A percentile compares a stretch with the other conserved stretches of the same genome.
Evolutionary conservation across 2,113 vertebrate genomes (phyloP).

Genomic region (Oncorhynchus nerka): DNA sequence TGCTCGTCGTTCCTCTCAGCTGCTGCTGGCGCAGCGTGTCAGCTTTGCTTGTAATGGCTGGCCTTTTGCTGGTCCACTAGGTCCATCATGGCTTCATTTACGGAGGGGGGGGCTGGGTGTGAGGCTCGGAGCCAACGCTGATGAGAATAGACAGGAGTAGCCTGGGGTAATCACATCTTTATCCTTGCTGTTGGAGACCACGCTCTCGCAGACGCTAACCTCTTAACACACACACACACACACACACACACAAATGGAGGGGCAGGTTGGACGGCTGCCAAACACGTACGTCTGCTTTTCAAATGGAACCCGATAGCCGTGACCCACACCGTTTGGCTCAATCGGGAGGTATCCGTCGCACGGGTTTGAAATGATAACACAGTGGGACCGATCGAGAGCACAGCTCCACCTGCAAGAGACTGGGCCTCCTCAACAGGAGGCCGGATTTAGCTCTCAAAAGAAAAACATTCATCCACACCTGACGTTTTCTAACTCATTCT

Average conservation of each 20-base stretch:
- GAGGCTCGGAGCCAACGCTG: constrained; percentile 28
- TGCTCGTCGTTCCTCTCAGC: background rate
- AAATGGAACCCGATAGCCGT: constrained; percentile 42
- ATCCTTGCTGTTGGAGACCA: constrained; percentile 55
- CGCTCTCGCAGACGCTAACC: constrained; percentile 40
- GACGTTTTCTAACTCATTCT: constrained; percentile 12
- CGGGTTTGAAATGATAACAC: no score
- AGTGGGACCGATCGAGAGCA: no score
- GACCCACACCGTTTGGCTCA: background rate
- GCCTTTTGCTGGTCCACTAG: background rate
- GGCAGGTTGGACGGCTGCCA: constrained; percentile 23
- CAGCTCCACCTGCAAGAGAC: background rate
- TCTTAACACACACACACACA: constrained; percentile 16
- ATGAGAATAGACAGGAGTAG: constrained; percentile 53
- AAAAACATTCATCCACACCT: constrained; percentile 32
- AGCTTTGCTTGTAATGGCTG: background rate
- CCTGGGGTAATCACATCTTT: constrained; percentile 57
- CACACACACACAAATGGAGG: constrained; percentile 7
- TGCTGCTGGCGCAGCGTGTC: background rate
- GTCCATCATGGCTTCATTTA: constrained; percentile 18
- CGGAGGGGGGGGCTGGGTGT: background rate
- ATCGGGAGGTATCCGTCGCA: background rate
- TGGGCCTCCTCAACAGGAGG: constrained; percentile 17
- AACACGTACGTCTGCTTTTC: constrained; percentile 56
- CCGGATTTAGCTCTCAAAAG: constrained; percentile 7